Evolutionary conservation across 2,888 invertebrate species (phyloP), one percentile per base, ranked within the genome.

Genomic region (Drosophila suboccidentalis): DNA sequence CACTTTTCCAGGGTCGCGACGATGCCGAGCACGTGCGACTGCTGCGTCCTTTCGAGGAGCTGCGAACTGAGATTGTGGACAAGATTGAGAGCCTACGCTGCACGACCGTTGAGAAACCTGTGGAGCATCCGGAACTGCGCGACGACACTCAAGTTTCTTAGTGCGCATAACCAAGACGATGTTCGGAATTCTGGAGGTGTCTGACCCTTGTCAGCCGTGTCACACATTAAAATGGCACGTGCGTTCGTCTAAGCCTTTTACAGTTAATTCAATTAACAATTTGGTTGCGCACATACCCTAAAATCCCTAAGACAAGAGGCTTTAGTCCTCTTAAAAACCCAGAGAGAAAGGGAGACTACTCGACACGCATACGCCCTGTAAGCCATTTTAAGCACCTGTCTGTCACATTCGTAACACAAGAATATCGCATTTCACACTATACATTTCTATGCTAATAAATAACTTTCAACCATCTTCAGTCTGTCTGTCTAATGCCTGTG

Each of bases 1-100:
- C 97, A 88, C 93, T 98, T 69, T 99, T 97, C 91, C 98, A 99
- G 51, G 79, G 98, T 92, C 95, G 97, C 64, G 98, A 99, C 90
- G 98, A 99, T 78, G 94, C 97, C 80, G 97, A 97, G 0, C 95
- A 97, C 0, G 95, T 99, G 50, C 96, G 96, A 76, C 94, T 98
- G 68, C 90, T 96, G 73, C 96, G 96, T 90, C 94, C 97, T 0
- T 95, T 97, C 0, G 91, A 93, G 4, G 96, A 97, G 87, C 96
- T 97, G 63, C 93, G 95, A 78, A 77, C 92, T 10, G 94, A 94
- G 64, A 94, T 96, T 81, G 93, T 94, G 70, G 94, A 94, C 75
- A 95, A 94, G 89, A 93, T 93, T 44, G 94, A 94, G 2, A 91
- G 94, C 32, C 94, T 94, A 72, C 71, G 66, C 0, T 66, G 71